Conservation (phyloP, 2,113 vertebrate species). For the Atlantisia rogersi region DNA sequence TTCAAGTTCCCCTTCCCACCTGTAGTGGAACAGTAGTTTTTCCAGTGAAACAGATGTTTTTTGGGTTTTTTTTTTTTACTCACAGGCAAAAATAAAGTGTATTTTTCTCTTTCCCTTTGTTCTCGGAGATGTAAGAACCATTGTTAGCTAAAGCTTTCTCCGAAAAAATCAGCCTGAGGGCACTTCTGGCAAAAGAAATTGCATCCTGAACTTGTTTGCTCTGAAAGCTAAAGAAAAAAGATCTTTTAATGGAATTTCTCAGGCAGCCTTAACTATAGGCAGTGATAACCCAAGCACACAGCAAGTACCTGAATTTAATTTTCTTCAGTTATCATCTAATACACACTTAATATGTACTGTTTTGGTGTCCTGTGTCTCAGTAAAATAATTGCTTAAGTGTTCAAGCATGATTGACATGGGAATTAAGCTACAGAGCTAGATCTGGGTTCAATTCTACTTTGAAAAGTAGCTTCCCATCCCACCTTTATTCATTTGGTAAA, state of each 20-base stretch:
- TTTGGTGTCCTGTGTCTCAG: not conserved
- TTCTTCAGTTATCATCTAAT: not conserved
- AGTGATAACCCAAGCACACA: not conserved
- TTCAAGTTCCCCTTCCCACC: not conserved
- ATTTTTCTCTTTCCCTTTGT: not conserved
- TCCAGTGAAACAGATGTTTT: not conserved
- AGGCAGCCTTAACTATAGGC: not conserved
- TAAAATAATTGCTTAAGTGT: not conserved
- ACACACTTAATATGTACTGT: not conserved
- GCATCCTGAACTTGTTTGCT: not conserved
- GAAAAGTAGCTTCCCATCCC: not conserved
- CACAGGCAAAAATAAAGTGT: not conserved
- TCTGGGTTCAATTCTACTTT: not conserved
- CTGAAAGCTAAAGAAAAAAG: not conserved
- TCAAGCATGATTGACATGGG: not conserved
- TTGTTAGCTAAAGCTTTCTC: not conserved
- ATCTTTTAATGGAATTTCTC: not conserved
- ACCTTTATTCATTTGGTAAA: not conserved
- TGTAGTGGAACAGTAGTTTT: not conserved
- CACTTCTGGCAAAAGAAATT: not conserved
- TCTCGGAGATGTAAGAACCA: not conserved
- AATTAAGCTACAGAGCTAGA: not conserved
- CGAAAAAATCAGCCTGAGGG: not conserved
- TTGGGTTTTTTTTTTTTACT: not conserved
- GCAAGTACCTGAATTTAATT: not conserved